phyloP scores from a whole-genome alignment of 92 coral and sea anemone genomes.

The Anthopleura xanthogrammica region DNA sequence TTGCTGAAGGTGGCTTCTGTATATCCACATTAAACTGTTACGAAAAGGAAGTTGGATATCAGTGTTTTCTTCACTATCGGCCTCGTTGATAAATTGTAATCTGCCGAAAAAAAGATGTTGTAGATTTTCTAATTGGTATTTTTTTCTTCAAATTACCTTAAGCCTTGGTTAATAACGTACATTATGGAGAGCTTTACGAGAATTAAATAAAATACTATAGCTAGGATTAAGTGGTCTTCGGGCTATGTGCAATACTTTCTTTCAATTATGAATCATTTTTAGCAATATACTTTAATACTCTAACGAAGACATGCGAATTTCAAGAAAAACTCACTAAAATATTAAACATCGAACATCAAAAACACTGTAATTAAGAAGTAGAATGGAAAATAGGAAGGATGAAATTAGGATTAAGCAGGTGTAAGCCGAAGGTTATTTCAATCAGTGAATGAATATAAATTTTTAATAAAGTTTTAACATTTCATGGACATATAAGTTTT shows the following conservation, averaged over 20 bases:
- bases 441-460: background rate
- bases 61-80: background rate
- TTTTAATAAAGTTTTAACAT: background rate
- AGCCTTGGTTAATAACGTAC: background rate
- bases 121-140: background rate
- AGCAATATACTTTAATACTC: background rate
- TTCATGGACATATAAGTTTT: background rate
- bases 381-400: background rate
- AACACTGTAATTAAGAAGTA: background rate
- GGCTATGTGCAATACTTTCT: background rate
- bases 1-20: background rate
- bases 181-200: background rate
- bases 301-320: background rate
- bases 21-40: background rate
- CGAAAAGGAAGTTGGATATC: background rate
- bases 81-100: background rate
- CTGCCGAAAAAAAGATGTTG: background rate
- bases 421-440: background rate
- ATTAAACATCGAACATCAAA: background rate
- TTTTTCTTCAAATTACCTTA: background rate
- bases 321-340: background rate
- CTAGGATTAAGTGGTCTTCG: background rate
- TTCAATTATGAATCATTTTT: background rate
- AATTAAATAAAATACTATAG: background rate
- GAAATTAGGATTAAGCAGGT: background rate